Percentiles rank a stretch among this genome's conserved stretches.
These are phyloP conservation scores for Aplochiton taeniatus DNA, from an alignment of 2,797 vertebrate species.

Conservation along the genomic window DNA sequence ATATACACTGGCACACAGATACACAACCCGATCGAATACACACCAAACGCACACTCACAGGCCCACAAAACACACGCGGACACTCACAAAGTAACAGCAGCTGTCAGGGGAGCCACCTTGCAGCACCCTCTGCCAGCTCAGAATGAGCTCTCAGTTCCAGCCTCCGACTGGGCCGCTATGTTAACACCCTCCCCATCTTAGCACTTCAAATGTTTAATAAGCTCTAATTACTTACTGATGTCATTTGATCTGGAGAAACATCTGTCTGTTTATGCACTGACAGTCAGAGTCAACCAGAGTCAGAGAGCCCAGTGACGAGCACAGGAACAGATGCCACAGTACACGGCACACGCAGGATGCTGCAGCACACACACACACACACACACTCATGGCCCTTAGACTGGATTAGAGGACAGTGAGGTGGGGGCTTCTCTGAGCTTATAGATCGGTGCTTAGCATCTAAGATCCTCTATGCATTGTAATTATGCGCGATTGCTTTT, in stretches of 20 bases:
- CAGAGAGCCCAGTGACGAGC: conserved; percentile 13
- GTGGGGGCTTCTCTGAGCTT: not conserved
- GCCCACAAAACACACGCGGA: conserved; percentile 11
- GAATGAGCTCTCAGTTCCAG: conserved; percentile 23
- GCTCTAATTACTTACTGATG: conserved; percentile 41
- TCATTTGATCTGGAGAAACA: conserved; percentile 37
- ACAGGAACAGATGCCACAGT: conserved; percentile 33
- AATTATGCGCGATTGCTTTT: too few species aligned
- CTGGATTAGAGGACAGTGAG: not conserved
- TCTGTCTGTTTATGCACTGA: conserved; percentile 26
- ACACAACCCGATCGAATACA: conserved; percentile 13
- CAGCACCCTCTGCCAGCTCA: conserved; percentile 18
- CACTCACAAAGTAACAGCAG: conserved; percentile 34
- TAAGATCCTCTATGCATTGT: too few species aligned
- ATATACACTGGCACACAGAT: conserved; percentile 1
- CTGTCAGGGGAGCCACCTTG: conserved; percentile 31
- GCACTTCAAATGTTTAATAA: conserved; percentile 36
- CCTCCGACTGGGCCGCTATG: conserved; percentile 21
- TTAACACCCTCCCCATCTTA: conserved; percentile 17
- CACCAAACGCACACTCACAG: conserved; percentile 12
- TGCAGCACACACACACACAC: not conserved
- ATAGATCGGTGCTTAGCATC: too few species aligned
- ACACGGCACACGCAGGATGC: conserved; percentile 15
- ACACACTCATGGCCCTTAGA: not conserved
- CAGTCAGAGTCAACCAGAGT: conserved; percentile 27